Evolutionary conservation across 1,140 invertebrate species (phyloP), one percentile per base, ranked within the genome.

Genomic region (Ostrea edulis): DNA sequence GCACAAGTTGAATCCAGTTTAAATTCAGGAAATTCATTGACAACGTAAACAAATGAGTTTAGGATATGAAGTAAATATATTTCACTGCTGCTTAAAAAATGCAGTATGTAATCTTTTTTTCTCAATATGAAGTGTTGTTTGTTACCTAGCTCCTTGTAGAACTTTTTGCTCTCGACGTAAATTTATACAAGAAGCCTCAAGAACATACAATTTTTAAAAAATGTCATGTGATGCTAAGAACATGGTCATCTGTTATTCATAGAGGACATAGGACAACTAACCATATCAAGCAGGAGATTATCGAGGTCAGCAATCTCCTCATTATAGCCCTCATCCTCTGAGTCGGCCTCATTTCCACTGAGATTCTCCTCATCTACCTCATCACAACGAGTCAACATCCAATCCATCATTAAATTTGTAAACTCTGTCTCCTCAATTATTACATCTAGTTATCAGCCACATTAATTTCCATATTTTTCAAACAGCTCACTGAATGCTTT

Each of bases 301-400:
- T 87, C 86, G 53, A 81, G 22, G 22, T 87, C 82, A 4, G 82
- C 86, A 17, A 83, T 82, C 58, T 68, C 54, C 52, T 87, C 86
- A 14, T 71, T 71, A 81, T 87, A 58, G 44, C 83, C 87, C 54
- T 71, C 82, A 29, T 77, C 87, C 44, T 85, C 87, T 2, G 53
- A 51, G n/a, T 82, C 81, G 8, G 82, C 82, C 62, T 88, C 87
- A n/a, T 85, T 83, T 22, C 65, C 87, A 55, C 65, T 77, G 35
- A 53, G 0, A 35, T 53, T 83, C 51, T 85, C 87, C 22, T 62
- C 87, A 20, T 82, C 82, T 62, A 55, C 87, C 87, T 88, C 87
- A 3, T 88, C 87, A 20, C 82, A 81, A 9, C 87, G 65, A 8
- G 87, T 88, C 22, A 88, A 77, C 68, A 88, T 77, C 87, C 87